Base-by-base conservation (phyloP, 2,797 vertebrate genomes). In the Arvicola amphibius region DNA sequence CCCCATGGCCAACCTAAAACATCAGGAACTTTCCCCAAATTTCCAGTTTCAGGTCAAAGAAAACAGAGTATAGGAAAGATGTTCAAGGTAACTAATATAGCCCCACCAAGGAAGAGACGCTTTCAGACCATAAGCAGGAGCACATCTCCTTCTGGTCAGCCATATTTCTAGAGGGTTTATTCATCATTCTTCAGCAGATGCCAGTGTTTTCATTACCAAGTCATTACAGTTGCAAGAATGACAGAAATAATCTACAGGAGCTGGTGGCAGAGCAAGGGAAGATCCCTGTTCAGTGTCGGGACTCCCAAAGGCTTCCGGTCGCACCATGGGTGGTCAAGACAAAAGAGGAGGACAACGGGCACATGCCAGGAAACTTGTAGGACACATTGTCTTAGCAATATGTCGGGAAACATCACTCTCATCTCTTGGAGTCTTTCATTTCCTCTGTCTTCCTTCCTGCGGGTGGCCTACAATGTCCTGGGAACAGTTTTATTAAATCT, bases 91-190 rank as follows among this genome's bases (percentile, higher is more conserved):
- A 86, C 95, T 77, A 94, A 90, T 87, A 61, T 3, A 90, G 46
- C 9, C 43, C 74, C n/a, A 69, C 69, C 77, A 94, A 84, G n/a
- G 46, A 25, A 34, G 17, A 95, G 59, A 87, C 46, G 12, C 46
- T 96, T 95, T 94, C 71, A 89, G 92, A 83, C 46, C 84, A 71
- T 65, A 63, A 80, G 29, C 37, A 83, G 37, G 77, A 61, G 32
- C 0, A 6, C 73, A 32, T 43, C 79, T 12, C 65, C 92, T 94
- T 89, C 83, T 85, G 59, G 74, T 84, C 46, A 88, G 9, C 91
- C 89, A 32, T 90, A 86, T 94, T 97, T 96, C 91, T 91, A 95
- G 61, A 83, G 84, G 59, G 17, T 5, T 88, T 97, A 76, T 91
- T 79, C 83, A 89, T 74, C n/a, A 93, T 77, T 87, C 67, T 78